Percentiles rank a stretch among this genome's conserved stretches.
phyloP scores from a whole-genome alignment of 2,888 invertebrate genomes.

The Gisinianus flammeolus region DNA sequence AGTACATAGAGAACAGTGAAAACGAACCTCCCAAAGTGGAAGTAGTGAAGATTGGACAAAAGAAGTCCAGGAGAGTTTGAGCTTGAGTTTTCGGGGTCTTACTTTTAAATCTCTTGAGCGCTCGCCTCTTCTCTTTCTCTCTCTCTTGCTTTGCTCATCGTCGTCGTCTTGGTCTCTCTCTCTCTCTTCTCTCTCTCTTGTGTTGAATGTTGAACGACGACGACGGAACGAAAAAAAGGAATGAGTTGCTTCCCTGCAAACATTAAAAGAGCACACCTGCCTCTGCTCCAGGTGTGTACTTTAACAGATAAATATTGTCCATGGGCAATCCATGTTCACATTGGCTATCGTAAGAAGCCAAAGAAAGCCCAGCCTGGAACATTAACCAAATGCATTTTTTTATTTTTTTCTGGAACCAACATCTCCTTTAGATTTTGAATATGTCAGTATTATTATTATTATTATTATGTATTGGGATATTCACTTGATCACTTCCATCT shows the following conservation, averaged over 20 bases:
- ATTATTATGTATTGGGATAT: background rate
- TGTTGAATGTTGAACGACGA: background rate
- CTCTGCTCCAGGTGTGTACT: constrained; percentile 38
- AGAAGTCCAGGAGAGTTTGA: constrained; percentile 30
- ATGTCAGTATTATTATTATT: no score
- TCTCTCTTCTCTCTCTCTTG: background rate
- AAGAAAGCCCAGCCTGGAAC: background rate
- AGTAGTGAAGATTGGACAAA: constrained; percentile 18
- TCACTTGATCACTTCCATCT: no score
- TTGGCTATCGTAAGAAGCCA: background rate
- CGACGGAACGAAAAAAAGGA: background rate
- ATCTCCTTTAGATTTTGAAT: background rate
- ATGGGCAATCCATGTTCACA: background rate
- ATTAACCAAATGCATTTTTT: no score
- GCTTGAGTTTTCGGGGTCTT: constrained; percentile 13
- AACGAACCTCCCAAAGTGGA: constrained; percentile 27
- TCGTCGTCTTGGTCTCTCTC: no score
- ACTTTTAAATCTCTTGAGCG: constrained; percentile 12
- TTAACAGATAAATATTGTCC: constrained; percentile 38
- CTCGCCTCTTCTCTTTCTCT: background rate
- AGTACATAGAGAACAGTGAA: no score
- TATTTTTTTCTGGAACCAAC: background rate
- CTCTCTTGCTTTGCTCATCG: background rate
- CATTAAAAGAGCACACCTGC: constrained; percentile 36
- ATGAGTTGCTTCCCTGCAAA: constrained; percentile 13